Percentiles rank a stretch among this genome's conserved stretches.
Evolutionary conservation across 2,797 vertebrate genomes (phyloP).

Genomic region (Emydoidea blandingii): DNA sequence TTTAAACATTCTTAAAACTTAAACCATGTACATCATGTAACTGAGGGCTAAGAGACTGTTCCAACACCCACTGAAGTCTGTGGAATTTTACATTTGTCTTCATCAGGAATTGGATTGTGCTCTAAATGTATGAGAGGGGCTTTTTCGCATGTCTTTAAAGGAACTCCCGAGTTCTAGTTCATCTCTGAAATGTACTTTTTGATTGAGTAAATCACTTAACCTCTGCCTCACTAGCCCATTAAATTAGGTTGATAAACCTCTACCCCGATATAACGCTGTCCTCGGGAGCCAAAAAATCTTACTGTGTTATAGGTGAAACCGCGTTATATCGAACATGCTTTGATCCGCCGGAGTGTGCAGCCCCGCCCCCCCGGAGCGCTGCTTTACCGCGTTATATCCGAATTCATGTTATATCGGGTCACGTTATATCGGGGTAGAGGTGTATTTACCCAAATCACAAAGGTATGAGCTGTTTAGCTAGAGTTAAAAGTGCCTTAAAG

Average conservation of each 20-base stretch:
- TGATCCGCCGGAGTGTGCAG: no score
- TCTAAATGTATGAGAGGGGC: neutral
- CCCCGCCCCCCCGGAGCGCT: no score
- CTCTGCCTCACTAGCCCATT: neutral
- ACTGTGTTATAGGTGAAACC: no score
- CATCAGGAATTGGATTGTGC: neutral
- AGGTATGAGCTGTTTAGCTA: neutral
- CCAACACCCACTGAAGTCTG: neutral
- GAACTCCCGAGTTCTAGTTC: rapidly evolving
- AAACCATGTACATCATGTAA: neutral
- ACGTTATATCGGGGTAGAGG: no score
- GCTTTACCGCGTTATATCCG: no score
- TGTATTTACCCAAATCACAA: neutral
- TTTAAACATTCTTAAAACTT: neutral
- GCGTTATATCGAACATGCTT: no score
- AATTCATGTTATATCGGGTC: no score
- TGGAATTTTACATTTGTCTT: neutral
- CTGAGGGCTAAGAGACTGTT: neutral
- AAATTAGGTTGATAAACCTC: neutral
- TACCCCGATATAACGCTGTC: no score
- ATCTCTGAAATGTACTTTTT: neutral
- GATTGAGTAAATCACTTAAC: neutral
- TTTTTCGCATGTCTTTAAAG: neutral
- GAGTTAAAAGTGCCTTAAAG: neutral
- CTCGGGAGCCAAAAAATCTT: no score